Conservation (phyloP, 2,797 vertebrate genomes). For the Muscicapa striata region DNA sequence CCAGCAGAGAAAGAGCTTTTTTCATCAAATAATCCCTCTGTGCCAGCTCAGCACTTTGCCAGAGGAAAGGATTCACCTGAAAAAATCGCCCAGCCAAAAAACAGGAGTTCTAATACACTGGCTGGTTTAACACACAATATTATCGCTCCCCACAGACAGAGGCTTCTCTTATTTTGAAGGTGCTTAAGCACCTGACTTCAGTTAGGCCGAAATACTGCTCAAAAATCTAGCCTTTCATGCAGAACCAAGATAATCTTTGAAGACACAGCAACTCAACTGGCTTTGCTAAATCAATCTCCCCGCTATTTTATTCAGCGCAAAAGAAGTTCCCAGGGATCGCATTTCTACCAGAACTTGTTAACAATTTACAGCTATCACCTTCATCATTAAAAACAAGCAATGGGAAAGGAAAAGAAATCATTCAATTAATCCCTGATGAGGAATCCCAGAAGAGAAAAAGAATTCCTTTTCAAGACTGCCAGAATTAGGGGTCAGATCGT, state of each 20-base stretch:
- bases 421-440: conserved; percentile 45
- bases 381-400: conserved; percentile 54
- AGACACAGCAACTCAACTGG: not conserved
- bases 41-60: not conserved
- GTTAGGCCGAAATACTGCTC: not conserved
- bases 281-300: conserved; percentile 29
- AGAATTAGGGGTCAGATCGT: not conserved
- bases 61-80: not conserved
- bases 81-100: not conserved
- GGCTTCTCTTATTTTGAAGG: conserved; percentile 24
- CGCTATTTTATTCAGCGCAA: not conserved
- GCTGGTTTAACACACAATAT: conserved; percentile 10
- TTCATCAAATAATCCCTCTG: not conserved
- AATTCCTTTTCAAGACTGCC: conserved; percentile 5
- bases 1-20: not conserved
- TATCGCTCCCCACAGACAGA: conserved; percentile 45
- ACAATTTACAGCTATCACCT: conserved; percentile 61
- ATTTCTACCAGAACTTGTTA: conserved; percentile 59
- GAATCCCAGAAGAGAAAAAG: conserved; percentile 17
- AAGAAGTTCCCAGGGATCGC: conserved; percentile 38
- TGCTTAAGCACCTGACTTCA: conserved; percentile 28
- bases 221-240: not conserved
- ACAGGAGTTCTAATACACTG: not conserved
- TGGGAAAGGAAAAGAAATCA: not conserved
- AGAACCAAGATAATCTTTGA: conserved; percentile 36